phyloP scores from a whole-genome alignment of 1,140 invertebrate species.

The Pomacea maculata region DNA sequence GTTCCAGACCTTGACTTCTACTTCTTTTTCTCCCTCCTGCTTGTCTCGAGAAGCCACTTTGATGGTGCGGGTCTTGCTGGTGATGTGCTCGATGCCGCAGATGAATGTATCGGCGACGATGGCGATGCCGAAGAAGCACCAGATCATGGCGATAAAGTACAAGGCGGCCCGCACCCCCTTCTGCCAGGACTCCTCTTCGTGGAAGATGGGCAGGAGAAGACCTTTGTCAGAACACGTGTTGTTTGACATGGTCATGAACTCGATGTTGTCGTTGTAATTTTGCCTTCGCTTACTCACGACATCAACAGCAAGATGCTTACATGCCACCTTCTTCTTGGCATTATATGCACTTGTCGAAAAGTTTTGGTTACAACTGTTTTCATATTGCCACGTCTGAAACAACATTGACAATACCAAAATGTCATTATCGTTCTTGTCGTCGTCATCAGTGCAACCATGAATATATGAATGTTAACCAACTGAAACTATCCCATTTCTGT shows the following conservation, averaged over 20 bases:
- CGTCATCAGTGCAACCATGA: background rate
- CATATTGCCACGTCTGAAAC: background rate
- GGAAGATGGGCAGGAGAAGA: slow-evolving; percentile 70
- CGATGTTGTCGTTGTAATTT: background rate
- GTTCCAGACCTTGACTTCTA: slow-evolving; percentile 70
- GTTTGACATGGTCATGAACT: slow-evolving; percentile 35
- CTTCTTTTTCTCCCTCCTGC: slow-evolving; percentile 39
- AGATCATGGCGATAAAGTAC: slow-evolving; percentile 71
- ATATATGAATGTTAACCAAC: background rate
- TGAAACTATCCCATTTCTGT: too few relatives aligned
- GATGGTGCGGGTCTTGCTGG: slow-evolving; percentile 72
- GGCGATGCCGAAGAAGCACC: slow-evolving; percentile 70
- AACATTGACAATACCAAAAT: background rate
- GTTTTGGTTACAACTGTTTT: too few relatives aligned
- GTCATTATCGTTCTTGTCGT: slow-evolving; percentile 3
- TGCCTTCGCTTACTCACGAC: background rate
- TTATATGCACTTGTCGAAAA: too few relatives aligned
- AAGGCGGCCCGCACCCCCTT: slow-evolving; percentile 65
- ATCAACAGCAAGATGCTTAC: background rate
- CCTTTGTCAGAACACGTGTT: slow-evolving; percentile 67
- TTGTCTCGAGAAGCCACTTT: slow-evolving; percentile 54
- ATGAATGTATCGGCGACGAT: slow-evolving; percentile 75
- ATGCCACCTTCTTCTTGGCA: too few relatives aligned
- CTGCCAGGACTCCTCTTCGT: slow-evolving; percentile 69
- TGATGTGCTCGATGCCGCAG: slow-evolving; percentile 76